Percentiles rank a stretch among this genome's conserved stretches.
These are phyloP conservation scores for Drosophila varians DNA, from an alignment of 1,140 invertebrate species.

Conservation along the genomic window DNA sequence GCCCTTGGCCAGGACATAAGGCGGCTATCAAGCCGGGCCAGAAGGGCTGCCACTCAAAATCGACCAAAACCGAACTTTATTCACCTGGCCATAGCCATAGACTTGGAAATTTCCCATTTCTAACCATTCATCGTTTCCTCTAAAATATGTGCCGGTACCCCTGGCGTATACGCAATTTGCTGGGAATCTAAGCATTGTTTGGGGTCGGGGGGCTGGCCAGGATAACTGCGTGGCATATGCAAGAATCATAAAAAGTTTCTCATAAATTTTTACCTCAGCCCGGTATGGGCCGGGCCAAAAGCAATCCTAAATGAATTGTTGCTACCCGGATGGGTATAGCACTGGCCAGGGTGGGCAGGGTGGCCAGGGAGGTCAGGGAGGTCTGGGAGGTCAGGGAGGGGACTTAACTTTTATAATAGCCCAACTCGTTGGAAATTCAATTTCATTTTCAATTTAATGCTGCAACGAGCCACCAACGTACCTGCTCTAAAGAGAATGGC, in stretches of 20 bases:
- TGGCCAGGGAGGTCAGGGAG: not conserved
- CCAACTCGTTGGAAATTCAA: slow-evolving; percentile 67
- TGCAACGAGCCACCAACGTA: slow-evolving; percentile 61
- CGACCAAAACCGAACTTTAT: slow-evolving; percentile 12
- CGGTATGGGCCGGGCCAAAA: slow-evolving; percentile 11
- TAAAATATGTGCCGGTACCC: not conserved
- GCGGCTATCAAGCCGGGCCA: slow-evolving; percentile 37
- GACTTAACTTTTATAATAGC: slow-evolving; percentile 63
- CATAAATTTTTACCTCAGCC: slow-evolving; percentile 63
- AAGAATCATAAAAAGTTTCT: slow-evolving; percentile 64
- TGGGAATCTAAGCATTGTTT: slow-evolving; percentile 12
- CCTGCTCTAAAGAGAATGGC: slow-evolving; percentile 29
- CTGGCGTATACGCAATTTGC: slow-evolving; percentile 23
- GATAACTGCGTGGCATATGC: slow-evolving; percentile 51
- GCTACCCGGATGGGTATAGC: slow-evolving; percentile 22
- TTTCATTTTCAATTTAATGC: slow-evolving; percentile 81
- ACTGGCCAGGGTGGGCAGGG: too few species aligned
- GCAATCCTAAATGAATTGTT: slow-evolving; percentile 70
- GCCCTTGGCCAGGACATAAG: slow-evolving; percentile 22
- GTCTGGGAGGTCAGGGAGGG: not conserved
- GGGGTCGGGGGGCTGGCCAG: not conserved
- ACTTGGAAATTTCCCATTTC: slow-evolving; percentile 21
- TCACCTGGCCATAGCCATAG: slow-evolving; percentile 11
- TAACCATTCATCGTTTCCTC: not conserved
- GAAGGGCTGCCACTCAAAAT: slow-evolving; percentile 55